These are phyloP conservation scores for Sicus ferrugineus DNA, from an alignment of 2,888 invertebrate genomes.

Conservation along the genomic window DNA sequence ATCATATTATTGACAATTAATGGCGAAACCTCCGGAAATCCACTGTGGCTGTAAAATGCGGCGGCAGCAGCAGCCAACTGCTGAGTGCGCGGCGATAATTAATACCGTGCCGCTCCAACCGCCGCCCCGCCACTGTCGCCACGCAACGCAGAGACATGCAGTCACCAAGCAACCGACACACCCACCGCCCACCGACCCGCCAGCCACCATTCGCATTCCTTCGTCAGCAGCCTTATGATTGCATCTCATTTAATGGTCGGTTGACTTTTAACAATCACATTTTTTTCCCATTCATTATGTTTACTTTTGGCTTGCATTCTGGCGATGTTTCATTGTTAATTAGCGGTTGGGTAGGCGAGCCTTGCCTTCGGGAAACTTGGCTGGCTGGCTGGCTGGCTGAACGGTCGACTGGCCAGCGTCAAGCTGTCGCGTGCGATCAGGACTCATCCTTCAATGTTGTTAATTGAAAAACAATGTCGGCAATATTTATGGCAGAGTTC, in stretches of 20 bases:
- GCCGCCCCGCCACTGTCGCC: background rate
- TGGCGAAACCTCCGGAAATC: constrained; percentile 37
- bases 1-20: constrained; percentile 40
- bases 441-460: constrained; percentile 45
- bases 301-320: constrained; percentile 19
- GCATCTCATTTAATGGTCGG: constrained; percentile 39
- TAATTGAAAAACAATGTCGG: constrained; percentile 58
- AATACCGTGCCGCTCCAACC: constrained; percentile 31
- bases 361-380: background rate
- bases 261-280: constrained; percentile 33
- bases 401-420: constrained; percentile 19
- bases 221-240: constrained; percentile 20
- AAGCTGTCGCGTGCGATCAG: constrained; percentile 29
- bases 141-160: background rate
- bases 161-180: background rate
- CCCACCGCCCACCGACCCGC: constrained; percentile 44
- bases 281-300: constrained; percentile 21
- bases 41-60: constrained; percentile 30
- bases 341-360: constrained; percentile 20
- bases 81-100: constrained; percentile 18
- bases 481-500: constrained; percentile 30
- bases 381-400: constrained; percentile 2
- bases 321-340: constrained; percentile 29
- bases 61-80: background rate
- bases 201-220: constrained; percentile 49